A percentile compares a stretch with the other conserved stretches of the same genome.
Evolutionary conservation across 1,140 invertebrate species (phyloP).

Genomic region (Neodiprion lecontei): DNA sequence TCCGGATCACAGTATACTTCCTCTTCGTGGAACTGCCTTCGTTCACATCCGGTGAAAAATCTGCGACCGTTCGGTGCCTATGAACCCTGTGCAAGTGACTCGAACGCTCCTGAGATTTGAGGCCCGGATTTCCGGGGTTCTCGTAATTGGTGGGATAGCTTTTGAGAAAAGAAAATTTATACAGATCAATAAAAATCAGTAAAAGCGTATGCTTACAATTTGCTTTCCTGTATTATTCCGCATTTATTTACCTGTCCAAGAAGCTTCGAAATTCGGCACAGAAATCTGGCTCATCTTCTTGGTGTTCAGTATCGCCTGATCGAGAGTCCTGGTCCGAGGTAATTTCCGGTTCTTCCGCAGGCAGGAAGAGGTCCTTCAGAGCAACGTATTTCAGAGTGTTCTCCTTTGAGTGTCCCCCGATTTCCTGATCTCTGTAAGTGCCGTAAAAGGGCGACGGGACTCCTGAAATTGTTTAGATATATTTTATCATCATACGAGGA

Average conservation of each 20-base stretch:
- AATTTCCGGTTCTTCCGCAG: constrained; percentile 25
- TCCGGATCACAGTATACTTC: constrained; percentile 9
- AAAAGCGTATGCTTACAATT: no score
- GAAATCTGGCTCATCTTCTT: neutral
- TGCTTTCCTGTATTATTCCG: neutral
- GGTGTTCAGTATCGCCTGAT: constrained; percentile 1
- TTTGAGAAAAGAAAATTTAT: neutral
- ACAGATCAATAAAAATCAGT: neutral
- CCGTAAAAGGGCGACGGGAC: constrained; percentile 24
- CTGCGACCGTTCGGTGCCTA: neutral
- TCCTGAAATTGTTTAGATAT: constrained; percentile 23
- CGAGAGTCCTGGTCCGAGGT: constrained; percentile 15
- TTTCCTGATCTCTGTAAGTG: constrained; percentile 14
- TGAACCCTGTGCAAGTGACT: neutral
- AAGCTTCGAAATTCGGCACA: neutral
- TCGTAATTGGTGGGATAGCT: neutral
- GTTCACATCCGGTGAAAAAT: neutral
- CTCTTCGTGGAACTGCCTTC: neutral
- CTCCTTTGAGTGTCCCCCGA: constrained; percentile 23
- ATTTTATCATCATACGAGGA: neutral
- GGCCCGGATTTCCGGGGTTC: neutral
- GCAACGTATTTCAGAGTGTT: constrained; percentile 44
- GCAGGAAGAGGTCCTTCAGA: constrained; percentile 46
- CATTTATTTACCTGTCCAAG: neutral
- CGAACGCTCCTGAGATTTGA: neutral